Evolutionary conservation across 2,888 invertebrate genomes (phyloP), one percentile per base, ranked within the genome.

Genomic region (Petrolisthes manimaculis): DNA sequence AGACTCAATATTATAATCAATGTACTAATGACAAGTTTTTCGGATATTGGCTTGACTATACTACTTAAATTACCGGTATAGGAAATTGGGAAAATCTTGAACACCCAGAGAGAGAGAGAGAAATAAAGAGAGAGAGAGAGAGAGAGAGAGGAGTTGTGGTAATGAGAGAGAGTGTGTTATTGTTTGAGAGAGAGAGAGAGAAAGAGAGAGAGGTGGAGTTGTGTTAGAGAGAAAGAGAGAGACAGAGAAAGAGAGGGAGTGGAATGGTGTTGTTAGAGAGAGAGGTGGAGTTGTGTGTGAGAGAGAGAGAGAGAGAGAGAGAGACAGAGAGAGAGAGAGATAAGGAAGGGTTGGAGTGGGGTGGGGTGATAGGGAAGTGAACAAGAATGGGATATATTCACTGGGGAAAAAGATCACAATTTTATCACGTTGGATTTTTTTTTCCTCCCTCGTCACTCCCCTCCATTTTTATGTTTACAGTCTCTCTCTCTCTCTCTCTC

Each of bases 71-170:
- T 37, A 37, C 37, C 37, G 37, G 37, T 37, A 37, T 37, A 37
- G 37, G 37, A 37, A 37, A 37, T 37, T 37, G 37, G 37, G 37
- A 37, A 37, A 37, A 0, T 14, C 67, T 12, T 67, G 67, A n/a
- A n/a, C 67, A 14, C 2, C 12, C n/a, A n/a, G n/a, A 14, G 67
- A n/a, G 14, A 14, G 67, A 67, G 80, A 80, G 80, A 80, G 80
- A 80, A 55, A 80, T 55, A 80, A 55, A 80, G 80, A 80, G 80
- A 54, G 37, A 80, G 80, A 80, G 80, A 80, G 80, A 80, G 80
- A 80, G 80, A 80, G 80, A 80, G 80, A 80, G 80, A 54, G 37
- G 37, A 37, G 37, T 37, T 37, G 37, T 37, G 37, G 0, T 37
- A 37, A 0, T 37, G 37, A 37, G 80, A 75, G 77, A 75, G 77